Conservation (phyloP, 2,888 invertebrate genomes). For the Spisula solida region DNA sequence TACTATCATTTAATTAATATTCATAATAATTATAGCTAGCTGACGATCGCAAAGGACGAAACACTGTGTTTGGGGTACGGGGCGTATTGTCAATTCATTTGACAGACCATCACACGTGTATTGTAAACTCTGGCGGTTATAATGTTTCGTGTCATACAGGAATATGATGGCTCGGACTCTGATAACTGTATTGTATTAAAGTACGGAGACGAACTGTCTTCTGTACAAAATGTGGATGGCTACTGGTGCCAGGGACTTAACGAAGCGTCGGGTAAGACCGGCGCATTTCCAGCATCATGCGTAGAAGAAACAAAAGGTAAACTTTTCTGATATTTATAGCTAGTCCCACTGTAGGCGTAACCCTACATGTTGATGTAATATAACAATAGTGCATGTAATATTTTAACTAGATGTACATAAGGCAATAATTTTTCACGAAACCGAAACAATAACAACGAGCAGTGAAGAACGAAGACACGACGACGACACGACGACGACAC, state of each 20-base stretch:
- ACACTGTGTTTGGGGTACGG: too few relatives aligned
- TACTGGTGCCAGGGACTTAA: conserved; percentile 51
- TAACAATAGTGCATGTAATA: too few relatives aligned
- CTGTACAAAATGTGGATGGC: conserved; percentile 39
- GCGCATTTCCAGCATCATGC: conserved; percentile 41
- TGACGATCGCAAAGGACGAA: neutral
- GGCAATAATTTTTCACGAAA: too few relatives aligned
- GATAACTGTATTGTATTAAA: neutral
- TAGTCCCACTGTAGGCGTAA: neutral
- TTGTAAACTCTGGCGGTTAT: neutral
- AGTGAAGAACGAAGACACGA: too few relatives aligned
- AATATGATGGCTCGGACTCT: neutral
- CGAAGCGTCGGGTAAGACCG: conserved; percentile 33
- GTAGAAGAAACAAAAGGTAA: neutral
- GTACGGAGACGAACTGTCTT: conserved; percentile 29
- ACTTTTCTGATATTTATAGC: neutral
- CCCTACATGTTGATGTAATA: neutral
- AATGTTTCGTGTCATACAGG: neutral
- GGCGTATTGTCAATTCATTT: too few relatives aligned
- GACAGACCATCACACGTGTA: too few relatives aligned
- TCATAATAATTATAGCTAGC: neutral
- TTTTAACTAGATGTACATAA: too few relatives aligned
- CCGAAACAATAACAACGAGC: too few relatives aligned
- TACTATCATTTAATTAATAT: neutral
- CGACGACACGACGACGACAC: too few relatives aligned